Evolutionary conservation across 2,113 vertebrate genomes (phyloP).

Genomic region (Typhlomys cinereus): DNA sequence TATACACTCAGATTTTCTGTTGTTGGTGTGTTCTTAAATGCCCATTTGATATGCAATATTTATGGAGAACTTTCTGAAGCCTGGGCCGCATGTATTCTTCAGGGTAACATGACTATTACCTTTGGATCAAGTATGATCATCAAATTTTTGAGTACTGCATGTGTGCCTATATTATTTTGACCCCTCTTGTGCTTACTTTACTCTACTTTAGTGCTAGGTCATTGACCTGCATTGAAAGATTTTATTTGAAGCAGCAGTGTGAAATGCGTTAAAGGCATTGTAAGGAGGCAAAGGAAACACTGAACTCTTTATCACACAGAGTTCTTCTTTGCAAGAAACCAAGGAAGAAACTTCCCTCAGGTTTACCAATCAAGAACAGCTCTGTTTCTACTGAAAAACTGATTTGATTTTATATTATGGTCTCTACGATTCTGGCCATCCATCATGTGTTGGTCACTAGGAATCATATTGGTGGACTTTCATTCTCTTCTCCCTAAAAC

Average conservation of each 20-base stretch:
- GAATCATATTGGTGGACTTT: background rate
- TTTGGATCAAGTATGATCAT: slow-evolving; percentile 14
- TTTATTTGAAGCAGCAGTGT: slow-evolving; percentile 42
- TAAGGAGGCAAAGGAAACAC: slow-evolving; percentile 17
- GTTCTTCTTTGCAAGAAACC: slow-evolving; percentile 49
- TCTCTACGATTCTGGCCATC: slow-evolving; percentile 15
- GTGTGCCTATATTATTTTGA: slow-evolving; percentile 25
- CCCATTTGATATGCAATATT: background rate
- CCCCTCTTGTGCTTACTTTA: slow-evolving; percentile 33
- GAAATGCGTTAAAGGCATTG: slow-evolving; percentile 18
- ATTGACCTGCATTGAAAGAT: slow-evolving; percentile 10
- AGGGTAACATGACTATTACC: background rate
- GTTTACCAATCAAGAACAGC: slow-evolving; percentile 55
- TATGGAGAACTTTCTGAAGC: background rate
- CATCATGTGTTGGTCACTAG: slow-evolving; percentile 10
- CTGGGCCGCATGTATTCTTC: background rate
- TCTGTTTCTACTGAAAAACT: slow-evolving; percentile 59
- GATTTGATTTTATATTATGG: slow-evolving; percentile 54
- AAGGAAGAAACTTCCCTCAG: slow-evolving; percentile 54
- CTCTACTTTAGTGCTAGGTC: slow-evolving; percentile 48
- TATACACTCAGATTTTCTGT: background rate
- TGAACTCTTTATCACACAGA: slow-evolving; percentile 26
- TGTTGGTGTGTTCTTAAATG: background rate
- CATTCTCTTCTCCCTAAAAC: background rate
- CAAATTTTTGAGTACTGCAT: background rate